Base-by-base conservation (phyloP, 2,888 invertebrate genomes). In the Sceliomorpha sp. region DNA sequence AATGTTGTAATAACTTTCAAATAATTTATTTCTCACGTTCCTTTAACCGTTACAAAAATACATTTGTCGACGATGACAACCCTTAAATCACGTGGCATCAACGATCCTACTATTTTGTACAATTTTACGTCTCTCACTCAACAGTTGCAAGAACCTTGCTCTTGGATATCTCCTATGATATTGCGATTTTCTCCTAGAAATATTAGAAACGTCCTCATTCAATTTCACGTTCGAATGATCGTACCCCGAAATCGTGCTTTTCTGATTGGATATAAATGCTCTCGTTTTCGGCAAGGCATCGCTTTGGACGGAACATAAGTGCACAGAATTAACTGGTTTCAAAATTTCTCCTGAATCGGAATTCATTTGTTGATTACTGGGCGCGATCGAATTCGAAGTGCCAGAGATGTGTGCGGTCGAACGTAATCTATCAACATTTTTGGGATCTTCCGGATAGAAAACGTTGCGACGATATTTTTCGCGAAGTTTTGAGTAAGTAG, bases 111-210 rank as follows among this genome's bases (percentile, higher is more conserved):
- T 84, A 34, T 71, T 79, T 45, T 81, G 77, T 12, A 84, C 81
- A 56, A 83, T 84, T 50, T 76, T 72, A 15, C 83, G 77, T 50
- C 83, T 74, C 53, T 84, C 81, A 37, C 75, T 76, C 9, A 84
- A 60, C 36, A 83, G 74, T 50, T 84, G 81, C 27, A 84, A 72
- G 56, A 84, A 82, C 50, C 74, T 82, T 3, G 80, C 79, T 53
- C 84, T 78, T 14, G 85, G 84, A 64, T 31, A 44, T 10, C 82
- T 85, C 4, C 79, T 76, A 2, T 80, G 76, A 64, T 80, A 80
- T 60, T 72, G 80, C 42, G 79, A 56, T 69, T 79, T 82, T 27
- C 78, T 74, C 47, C 75, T 74, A 1, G 66, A 53, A 34, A 67
- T 70, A 39, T 63, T 69, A 5, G 64, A 39, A 4, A 60, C 58